A percentile compares a stretch with the other conserved stretches of the same genome.
Evolutionary conservation across 2,113 vertebrate genomes (phyloP).

Genomic region (Desmodus rotundus): DNA sequence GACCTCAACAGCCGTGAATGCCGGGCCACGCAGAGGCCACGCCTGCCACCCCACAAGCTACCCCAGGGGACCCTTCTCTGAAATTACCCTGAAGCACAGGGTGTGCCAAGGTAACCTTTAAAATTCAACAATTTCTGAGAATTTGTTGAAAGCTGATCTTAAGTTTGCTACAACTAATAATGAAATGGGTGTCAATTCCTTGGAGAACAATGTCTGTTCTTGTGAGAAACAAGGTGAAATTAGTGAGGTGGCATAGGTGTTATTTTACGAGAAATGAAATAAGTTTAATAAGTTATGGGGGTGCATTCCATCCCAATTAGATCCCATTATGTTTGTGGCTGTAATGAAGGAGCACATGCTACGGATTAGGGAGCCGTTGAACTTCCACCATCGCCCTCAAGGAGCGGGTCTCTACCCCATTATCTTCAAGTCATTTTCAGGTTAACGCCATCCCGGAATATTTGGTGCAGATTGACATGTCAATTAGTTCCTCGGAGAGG

Average conservation of each 20-base stretch:
- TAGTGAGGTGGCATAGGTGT: not conserved
- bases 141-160: not conserved
- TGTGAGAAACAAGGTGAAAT: not conserved
- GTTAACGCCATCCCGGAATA: not conserved
- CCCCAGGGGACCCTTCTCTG: not conserved
- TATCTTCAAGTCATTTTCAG: not conserved
- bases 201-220: not conserved
- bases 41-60: fast-evolving
- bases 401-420: not conserved
- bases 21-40: fast-evolving
- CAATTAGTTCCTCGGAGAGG: not conserved
- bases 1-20: not conserved
- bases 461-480: not conserved
- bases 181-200: not conserved
- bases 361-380: not conserved
- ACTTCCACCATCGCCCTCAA: not conserved
- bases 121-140: not conserved
- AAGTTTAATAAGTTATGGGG: not conserved
- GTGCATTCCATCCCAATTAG: not conserved
- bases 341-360: not conserved
- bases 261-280: not conserved
- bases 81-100: not conserved
- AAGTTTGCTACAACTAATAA: not conserved
- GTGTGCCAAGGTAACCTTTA: not conserved
- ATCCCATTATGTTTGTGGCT: not conserved